Evolutionary conservation across 2,888 invertebrate species (phyloP).

Genomic region (Campopleginae sp.): DNA sequence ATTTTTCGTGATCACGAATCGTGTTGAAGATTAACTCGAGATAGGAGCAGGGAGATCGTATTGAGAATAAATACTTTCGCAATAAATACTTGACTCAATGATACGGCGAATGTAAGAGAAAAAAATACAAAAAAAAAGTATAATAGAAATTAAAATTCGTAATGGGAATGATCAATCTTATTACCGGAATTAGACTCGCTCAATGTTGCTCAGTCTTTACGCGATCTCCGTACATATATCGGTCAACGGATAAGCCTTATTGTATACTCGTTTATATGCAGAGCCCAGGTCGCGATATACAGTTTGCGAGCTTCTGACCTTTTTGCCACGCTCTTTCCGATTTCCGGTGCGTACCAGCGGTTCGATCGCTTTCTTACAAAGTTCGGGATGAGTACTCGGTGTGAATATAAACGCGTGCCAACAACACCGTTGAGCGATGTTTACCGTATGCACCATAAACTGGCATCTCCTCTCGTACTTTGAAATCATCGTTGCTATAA

Average conservation of each 20-base stretch:
- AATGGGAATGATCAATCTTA: not conserved
- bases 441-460: conserved; percentile 27
- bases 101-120: not conserved
- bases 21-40: conserved; percentile 38
- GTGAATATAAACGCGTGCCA: conserved; percentile 30
- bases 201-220: not conserved
- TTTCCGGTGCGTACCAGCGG: not conserved
- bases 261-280: conserved; percentile 17
- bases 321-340: conserved; percentile 6
- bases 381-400: conserved; percentile 11
- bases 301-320: conserved; percentile 17
- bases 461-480: conserved; percentile 52
- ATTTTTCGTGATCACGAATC: conserved; percentile 39
- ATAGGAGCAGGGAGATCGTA: not conserved
- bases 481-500: conserved; percentile 56
- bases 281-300: not conserved
- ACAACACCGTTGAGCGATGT: conserved; percentile 4
- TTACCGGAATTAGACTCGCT: not conserved
- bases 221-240: not conserved
- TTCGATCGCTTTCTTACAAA: conserved; percentile 27
- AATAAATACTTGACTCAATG: not conserved
- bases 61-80: not conserved
- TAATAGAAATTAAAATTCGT: not conserved
- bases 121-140: not conserved
- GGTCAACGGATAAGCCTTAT: conserved; percentile 32